Base-by-base conservation (phyloP, 2,888 invertebrate species). In the Ophion ellenae region DNA sequence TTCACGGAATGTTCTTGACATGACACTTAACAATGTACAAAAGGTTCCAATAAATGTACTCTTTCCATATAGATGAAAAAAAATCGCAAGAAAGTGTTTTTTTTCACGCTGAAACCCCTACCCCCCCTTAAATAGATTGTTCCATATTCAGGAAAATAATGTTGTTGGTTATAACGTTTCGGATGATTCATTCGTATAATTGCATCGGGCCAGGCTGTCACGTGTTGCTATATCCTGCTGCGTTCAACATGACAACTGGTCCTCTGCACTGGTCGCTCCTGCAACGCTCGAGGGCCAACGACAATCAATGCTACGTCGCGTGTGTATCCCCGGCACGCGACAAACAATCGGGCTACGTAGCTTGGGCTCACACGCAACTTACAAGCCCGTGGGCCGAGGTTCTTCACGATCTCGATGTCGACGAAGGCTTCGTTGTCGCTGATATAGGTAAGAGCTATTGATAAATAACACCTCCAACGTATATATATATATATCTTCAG, bases 191-290 rank as follows among this genome's bases (percentile, higher is more conserved):
- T 53, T 53, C 17, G 53, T 53, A 17, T 14, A 17, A 70, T 40
- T 17, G 14, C 63, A 82, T 75, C 24, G n/a, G 45, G 14, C 11
- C 90, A 97, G 98, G 97, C 0, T 99, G 99, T 91, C 96, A 98
- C 79, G 94, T 99, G 90, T 94, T 99, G 45, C 95, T 99, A 36
- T 99, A 98, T 94, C 99, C 99, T 0, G 99, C 97, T 40, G 99
- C 99, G 1, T 99, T 99, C 94, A 99, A 98, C 94, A 97, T 98
- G 97, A 98, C 98, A 1, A 99, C 99, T 0, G 99, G 99, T 0
- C 98, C 99, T 0, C 95, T 96, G 80, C 99, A 99, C 94, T 99
- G 99, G 98, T 97, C 98, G 92, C 94, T 98, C 5, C 94, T 99
- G 24, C 97, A 96, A 84, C 95, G 97, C 69, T 96, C 96, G 0